Evolutionary conservation across 1,140 invertebrate species (phyloP).

Genomic region (Zaprionus gabonicus): DNA sequence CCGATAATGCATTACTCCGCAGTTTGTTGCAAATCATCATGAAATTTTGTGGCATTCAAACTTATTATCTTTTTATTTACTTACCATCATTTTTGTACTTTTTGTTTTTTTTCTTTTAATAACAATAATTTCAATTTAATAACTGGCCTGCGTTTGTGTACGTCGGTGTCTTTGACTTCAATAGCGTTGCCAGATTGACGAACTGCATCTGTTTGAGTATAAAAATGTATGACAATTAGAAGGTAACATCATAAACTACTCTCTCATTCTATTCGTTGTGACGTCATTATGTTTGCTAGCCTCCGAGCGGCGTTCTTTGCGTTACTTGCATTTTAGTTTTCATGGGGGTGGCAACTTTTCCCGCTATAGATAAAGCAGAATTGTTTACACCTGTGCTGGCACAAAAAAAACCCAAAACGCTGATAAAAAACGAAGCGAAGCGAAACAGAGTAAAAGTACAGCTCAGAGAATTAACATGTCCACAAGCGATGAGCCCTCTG

Average conservation of each 20-base stretch:
- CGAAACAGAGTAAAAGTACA: background rate
- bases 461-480: slow-evolving; percentile 53
- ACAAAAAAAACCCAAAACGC: slow-evolving; percentile 4
- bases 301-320: background rate
- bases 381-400: slow-evolving; percentile 39
- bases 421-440: slow-evolving; percentile 7
- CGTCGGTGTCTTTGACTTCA: slow-evolving; percentile 12
- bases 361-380: slow-evolving; percentile 39
- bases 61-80: background rate
- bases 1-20: background rate
- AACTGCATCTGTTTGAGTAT: background rate
- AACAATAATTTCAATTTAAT: slow-evolving; percentile 41
- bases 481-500: slow-evolving; percentile 55
- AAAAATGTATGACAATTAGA: background rate
- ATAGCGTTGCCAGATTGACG: slow-evolving; percentile 30
- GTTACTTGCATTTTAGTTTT: slow-evolving; percentile 20
- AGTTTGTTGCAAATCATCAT: background rate
- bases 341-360: slow-evolving; percentile 39
- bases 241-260: background rate
- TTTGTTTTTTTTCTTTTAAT: slow-evolving; percentile 2
- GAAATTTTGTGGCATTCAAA: no score
- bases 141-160: slow-evolving; percentile 39
- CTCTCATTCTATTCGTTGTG: slow-evolving; percentile 5
- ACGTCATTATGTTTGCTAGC: slow-evolving; percentile 7
- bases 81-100: slow-evolving; percentile 47